Percentiles rank a stretch among this genome's conserved stretches.
Conservation (phyloP, 2,113 vertebrate species). For the Australoheros scitulus region DNA sequence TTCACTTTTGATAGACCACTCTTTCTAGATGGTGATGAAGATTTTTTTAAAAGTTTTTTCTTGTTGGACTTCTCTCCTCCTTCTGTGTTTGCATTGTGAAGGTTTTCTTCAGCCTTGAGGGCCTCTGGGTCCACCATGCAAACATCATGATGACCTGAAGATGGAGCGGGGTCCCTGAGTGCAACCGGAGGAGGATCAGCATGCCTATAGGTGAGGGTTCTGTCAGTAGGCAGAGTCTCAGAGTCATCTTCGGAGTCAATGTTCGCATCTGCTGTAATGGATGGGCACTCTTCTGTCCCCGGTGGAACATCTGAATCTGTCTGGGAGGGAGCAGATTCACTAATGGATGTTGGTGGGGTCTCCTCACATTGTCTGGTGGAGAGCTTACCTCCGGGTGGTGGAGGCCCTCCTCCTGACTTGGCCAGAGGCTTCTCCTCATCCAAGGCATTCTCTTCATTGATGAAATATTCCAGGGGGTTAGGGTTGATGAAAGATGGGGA, state of each 20-base stretch:
- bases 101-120: conserved; percentile 87
- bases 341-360: conserved; percentile 93
- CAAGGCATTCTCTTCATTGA: conserved; percentile 84
- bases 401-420: conserved; percentile 84
- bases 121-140: conserved; percentile 97
- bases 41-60: conserved; percentile 91
- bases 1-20: conserved; percentile 86
- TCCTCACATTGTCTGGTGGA: conserved; percentile 90
- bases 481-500: conserved; percentile 98
- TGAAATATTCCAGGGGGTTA: conserved; percentile 94
- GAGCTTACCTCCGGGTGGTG: conserved; percentile 88
- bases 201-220: conserved; percentile 91
- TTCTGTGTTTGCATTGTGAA: conserved; percentile 88
- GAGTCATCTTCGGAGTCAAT: conserved; percentile 98
- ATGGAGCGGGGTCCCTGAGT: conserved; percentile 88
- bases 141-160: conserved; percentile 89
- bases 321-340: conserved; percentile 92
- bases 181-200: conserved; percentile 88
- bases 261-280: conserved; percentile 95
- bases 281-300: conserved; percentile 94
- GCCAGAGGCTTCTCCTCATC: conserved; percentile 86
- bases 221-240: conserved; percentile 95
- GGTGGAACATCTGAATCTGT: conserved; percentile 95
- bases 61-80: conserved; percentile 90
- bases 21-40: conserved; percentile 90